These are phyloP conservation scores for Eilema caniola DNA, from an alignment of 2,888 invertebrate genomes.

Conservation along the genomic window DNA sequence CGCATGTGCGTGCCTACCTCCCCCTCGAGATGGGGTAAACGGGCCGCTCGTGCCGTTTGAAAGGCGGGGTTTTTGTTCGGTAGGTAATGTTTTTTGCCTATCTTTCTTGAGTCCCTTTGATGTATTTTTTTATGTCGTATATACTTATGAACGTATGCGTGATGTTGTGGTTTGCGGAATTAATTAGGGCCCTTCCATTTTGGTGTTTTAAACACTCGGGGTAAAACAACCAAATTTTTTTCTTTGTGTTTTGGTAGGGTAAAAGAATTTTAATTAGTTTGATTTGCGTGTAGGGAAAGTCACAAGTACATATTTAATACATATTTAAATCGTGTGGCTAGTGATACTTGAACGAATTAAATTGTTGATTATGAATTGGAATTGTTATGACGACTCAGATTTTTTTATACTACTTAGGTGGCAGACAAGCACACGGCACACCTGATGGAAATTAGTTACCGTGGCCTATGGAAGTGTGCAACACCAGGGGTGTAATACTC, in stretches of 20 bases:
- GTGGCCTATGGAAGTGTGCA: no score
- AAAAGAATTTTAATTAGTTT: slow-evolving; percentile 71
- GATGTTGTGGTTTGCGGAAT: slow-evolving; percentile 71
- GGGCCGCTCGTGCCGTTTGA: slow-evolving; percentile 50
- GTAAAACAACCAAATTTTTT: slow-evolving; percentile 60
- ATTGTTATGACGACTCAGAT: no score
- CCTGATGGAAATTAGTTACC: no score
- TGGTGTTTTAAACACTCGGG: slow-evolving; percentile 63
- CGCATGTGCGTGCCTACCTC: slow-evolving; percentile 79
- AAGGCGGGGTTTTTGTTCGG: slow-evolving; percentile 60
- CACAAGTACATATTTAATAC: not conserved
- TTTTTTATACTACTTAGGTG: no score
- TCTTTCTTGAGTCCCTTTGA: slow-evolving; percentile 66
- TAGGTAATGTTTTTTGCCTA: slow-evolving; percentile 63
- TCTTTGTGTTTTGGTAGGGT: slow-evolving; percentile 53
- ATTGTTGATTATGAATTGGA: no score
- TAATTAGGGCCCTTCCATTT: slow-evolving; percentile 76
- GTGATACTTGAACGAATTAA: not conserved
- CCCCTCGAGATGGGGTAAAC: slow-evolving; percentile 48
- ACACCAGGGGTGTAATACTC: no score
- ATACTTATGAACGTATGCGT: slow-evolving; percentile 30
- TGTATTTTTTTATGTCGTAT: slow-evolving; percentile 33
- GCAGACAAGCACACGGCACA: no score
- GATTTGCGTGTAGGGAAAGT: slow-evolving; percentile 16
- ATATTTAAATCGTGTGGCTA: not conserved